These are phyloP conservation scores for Sylvia atricapilla DNA, from an alignment of 2,113 vertebrate species.

Conservation along the genomic window DNA sequence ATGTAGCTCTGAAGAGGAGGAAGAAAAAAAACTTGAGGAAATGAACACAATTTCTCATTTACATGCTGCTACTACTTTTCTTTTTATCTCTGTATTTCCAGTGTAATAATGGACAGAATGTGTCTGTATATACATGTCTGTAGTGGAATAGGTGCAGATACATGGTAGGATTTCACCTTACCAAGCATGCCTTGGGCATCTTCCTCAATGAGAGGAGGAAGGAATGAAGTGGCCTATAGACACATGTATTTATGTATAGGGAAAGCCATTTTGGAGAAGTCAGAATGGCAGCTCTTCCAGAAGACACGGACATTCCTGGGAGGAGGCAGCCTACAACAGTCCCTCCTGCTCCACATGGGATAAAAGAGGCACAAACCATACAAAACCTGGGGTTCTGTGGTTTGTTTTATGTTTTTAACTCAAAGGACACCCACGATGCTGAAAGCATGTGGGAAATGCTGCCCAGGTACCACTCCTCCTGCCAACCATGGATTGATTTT, in stretches of 20 bases:
- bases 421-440: neutral
- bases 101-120: neutral
- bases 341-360: fast-evolving
- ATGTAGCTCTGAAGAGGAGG: neutral
- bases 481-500: neutral
- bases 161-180: neutral
- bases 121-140: neutral
- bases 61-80: constrained; percentile 29
- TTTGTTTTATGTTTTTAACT: neutral
- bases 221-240: neutral
- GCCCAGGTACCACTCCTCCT: neutral
- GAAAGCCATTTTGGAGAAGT: neutral
- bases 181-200: constrained; percentile 13
- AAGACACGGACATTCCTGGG: neutral
- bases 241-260: neutral
- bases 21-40: neutral
- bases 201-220: neutral
- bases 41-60: neutral
- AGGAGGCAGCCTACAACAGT: neutral
- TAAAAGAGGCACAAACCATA: neutral
- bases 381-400: neutral
- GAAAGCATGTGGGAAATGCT: neutral
- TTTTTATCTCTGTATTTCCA: neutral
- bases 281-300: neutral
- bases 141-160: neutral